Evolutionary conservation across 2,113 vertebrate species (phyloP), one percentile per base, ranked within the genome.

Genomic region (Aleadryas rufinucha): DNA sequence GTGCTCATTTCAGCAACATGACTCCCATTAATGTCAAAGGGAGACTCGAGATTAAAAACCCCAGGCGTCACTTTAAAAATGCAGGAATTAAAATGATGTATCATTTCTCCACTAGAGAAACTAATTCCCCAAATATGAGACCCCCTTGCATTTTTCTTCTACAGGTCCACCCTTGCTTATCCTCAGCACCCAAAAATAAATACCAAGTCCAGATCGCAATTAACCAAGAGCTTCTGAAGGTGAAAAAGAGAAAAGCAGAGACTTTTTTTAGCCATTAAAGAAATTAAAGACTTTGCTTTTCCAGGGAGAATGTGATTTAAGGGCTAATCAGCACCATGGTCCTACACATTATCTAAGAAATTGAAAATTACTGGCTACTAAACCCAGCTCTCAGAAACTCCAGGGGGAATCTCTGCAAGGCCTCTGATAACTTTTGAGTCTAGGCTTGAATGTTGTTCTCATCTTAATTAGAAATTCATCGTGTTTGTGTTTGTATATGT

Each of bases 201-300:
- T 61, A 74, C 7, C 22, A 28, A 85, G 26, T 59, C 44, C 42
- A 64, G 78, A 75, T 54, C 3, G 3, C 31, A 92, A 96, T 86
- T 90, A 94, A 71, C 76, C 57, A 78, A 57, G 71, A 96, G 72
- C 24, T 95, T 86, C 44, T 97, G 95, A 97, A 97, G 90, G 92
- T 96, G 95, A 97, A 96, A 95, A 95, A 93, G 39, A 89, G 69
- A 93, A 95, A 97, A 94, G 28, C 7, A 64, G 79, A 79, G 56
- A 94, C 74, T 42, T 22, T 89, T 92, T 93, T 93, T 97, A 71
- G 76, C 76, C 72, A 93, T 96, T 97, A 97, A 97, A 30, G 21
- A 97, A 98, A 97, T 97, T 97, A 97, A 98, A 98, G 87, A 88
- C 88, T 98, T 97, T 96, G 42, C 70, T 96, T 96, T 97, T 97